phyloP scores from a whole-genome alignment of 2,113 vertebrate genomes.

The Ancistrus triradiatus region DNA sequence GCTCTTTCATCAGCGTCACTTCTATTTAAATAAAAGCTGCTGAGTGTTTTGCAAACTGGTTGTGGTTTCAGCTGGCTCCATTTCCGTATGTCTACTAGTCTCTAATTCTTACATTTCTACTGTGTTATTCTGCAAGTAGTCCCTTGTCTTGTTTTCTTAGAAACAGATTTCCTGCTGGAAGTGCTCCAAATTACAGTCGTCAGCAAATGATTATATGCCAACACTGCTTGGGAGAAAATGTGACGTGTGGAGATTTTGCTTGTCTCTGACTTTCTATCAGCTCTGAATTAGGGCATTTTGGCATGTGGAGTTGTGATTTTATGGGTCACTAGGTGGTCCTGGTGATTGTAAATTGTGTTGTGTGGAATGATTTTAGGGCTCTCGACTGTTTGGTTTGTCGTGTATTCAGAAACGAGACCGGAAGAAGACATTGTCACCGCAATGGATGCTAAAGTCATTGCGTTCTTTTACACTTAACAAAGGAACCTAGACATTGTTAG shows the following conservation, averaged over 20 bases:
- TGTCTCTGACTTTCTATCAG: background rate
- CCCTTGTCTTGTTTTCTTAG: background rate
- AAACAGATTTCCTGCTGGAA: background rate
- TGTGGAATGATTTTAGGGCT: background rate
- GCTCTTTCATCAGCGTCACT: background rate
- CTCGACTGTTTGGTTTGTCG: background rate
- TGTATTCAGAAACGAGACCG: slow-evolving; percentile 23
- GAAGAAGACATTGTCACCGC: no score
- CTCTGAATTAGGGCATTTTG: slow-evolving; percentile 13
- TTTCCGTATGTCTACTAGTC: background rate
- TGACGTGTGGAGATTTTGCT: slow-evolving; percentile 4
- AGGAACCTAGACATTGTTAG: slow-evolving; percentile 20
- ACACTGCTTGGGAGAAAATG: background rate
- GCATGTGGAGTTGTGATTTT: slow-evolving; percentile 1
- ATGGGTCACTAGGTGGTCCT: slow-evolving; percentile 2
- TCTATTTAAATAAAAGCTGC: slow-evolving; percentile 11
- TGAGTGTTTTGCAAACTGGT: background rate
- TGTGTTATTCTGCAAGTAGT: no score
- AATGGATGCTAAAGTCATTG: no score
- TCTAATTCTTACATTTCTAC: background rate
- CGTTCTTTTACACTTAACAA: no score
- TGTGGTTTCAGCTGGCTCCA: slow-evolving; percentile 4
- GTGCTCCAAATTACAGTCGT: background rate
- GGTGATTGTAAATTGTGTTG: slow-evolving; percentile 5
- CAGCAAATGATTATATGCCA: slow-evolving; percentile 7